Evolutionary conservation across 2,113 vertebrate species (phyloP).

Genomic region (Neolamprologus cancellatus): DNA sequence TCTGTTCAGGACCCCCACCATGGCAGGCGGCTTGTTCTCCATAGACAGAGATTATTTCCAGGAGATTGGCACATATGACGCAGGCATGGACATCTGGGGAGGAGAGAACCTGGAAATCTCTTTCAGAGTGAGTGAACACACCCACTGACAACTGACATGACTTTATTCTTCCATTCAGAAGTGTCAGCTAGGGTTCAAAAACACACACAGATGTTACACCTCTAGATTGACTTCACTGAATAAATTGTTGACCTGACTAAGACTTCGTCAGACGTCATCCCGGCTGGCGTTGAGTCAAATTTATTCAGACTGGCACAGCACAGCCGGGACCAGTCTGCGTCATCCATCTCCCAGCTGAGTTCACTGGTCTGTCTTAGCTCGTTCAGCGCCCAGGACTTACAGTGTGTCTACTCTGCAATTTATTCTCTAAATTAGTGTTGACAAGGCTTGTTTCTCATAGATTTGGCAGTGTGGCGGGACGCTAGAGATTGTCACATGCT

Average conservation of each 20-base stretch:
- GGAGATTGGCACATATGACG: constrained; percentile 97
- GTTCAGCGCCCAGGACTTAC: neutral
- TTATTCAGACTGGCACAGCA: constrained; percentile 2
- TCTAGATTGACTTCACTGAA: neutral
- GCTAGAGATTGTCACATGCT: constrained; percentile 97
- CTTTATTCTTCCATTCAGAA: constrained; percentile 17
- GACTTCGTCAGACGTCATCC: neutral
- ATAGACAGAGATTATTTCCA: constrained; percentile 99
- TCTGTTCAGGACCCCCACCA: constrained; percentile 88
- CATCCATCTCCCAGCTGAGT: neutral
- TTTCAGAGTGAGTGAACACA: constrained; percentile 81
- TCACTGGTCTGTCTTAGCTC: neutral
- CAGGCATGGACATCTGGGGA: constrained; percentile 99
- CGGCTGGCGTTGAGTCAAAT: neutral
- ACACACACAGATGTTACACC: neutral
- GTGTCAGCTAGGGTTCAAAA: neutral
- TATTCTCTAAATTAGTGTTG: neutral
- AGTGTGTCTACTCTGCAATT: neutral
- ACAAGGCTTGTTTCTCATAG: constrained; percentile 56
- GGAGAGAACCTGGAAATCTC: constrained; percentile 99
- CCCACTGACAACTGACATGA: neutral
- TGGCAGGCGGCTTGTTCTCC: constrained; percentile 98
- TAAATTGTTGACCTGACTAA: constrained; percentile 13
- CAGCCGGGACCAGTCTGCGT: neutral
- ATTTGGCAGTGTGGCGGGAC: constrained; percentile 99